Conservation (phyloP, 2,888 invertebrate genomes). For the Cacoxenus indagator region DNA sequence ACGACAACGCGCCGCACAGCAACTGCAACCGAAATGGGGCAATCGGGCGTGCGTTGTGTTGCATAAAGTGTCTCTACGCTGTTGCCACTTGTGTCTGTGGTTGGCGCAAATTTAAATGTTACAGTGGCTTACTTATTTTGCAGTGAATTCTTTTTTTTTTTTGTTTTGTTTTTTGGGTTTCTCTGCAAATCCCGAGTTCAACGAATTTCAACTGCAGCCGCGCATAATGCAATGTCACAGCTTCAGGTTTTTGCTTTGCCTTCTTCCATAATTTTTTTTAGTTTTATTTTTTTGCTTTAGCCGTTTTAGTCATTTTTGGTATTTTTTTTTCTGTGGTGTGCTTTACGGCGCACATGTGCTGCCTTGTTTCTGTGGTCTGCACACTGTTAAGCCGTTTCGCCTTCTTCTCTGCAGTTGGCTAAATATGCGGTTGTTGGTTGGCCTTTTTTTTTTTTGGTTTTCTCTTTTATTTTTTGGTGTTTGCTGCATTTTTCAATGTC, state of each 20-base stretch:
- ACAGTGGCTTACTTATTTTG: constrained; percentile 48
- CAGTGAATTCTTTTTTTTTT: constrained; percentile 9
- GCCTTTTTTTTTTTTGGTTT: not conserved
- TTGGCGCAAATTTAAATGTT: constrained; percentile 57
- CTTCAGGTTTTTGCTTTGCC: constrained; percentile 27
- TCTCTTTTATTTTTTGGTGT: not conserved
- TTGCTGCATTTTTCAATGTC: constrained; percentile 45
- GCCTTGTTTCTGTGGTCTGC: constrained; percentile 31
- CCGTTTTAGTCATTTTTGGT: not conserved
- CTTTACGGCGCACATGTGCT: constrained; percentile 36
- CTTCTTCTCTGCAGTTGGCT: constrained; percentile 43
- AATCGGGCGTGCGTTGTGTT: not conserved
- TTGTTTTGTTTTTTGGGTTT: not conserved
- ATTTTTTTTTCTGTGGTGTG: no score
- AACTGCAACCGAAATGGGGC: constrained; percentile 12
- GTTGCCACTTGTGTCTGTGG: constrained; percentile 48
- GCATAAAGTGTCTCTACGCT: constrained; percentile 28
- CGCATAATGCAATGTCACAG: constrained; percentile 12
- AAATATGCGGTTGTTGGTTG: constrained; percentile 54
- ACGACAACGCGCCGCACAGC: not conserved
- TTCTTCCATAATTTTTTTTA: not conserved
- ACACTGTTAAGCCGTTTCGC: constrained; percentile 1
- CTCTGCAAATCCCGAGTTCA: not conserved
- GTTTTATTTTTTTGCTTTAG: not conserved
- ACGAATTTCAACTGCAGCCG: constrained; percentile 4